A percentile compares a stretch with the other conserved stretches of the same genome.
Conservation (phyloP, 2,797 vertebrate genomes). For the Calcarius lapponicus region DNA sequence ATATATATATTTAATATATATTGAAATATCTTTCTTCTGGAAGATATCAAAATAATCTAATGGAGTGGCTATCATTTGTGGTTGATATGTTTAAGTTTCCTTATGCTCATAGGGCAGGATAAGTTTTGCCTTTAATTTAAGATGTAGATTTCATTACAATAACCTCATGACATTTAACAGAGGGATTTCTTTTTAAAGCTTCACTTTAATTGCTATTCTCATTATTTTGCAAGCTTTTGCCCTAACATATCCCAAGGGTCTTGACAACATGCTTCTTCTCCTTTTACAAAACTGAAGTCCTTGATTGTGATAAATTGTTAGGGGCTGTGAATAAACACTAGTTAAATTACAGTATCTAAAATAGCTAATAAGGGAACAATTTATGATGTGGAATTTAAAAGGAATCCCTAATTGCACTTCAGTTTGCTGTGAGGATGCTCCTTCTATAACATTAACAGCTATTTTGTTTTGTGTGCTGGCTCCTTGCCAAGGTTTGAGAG, state of each 20-base stretch:
- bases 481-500: constrained; percentile 92
- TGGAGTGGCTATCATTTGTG: not conserved
- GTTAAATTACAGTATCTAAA: constrained; percentile 91
- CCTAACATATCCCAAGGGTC: constrained; percentile 80
- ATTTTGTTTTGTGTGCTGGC: constrained; percentile 89
- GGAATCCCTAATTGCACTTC: constrained; percentile 96
- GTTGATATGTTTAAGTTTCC: constrained; percentile 54
- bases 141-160: constrained; percentile 79
- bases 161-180: constrained; percentile 78
- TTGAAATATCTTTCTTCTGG: constrained; percentile 49
- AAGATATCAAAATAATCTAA: constrained; percentile 42
- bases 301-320: constrained; percentile 92
- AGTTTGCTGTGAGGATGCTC: constrained; percentile 91
- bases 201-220: constrained; percentile 82
- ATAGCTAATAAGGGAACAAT: constrained; percentile 95
- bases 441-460: constrained; percentile 86
- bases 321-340: constrained; percentile 95
- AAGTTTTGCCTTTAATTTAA: constrained; percentile 79
- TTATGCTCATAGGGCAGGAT: constrained; percentile 55
- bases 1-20: too few relatives aligned
- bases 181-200: constrained; percentile 79
- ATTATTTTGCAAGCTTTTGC: constrained; percentile 84
- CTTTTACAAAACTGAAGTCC: constrained; percentile 78
- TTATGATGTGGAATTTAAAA: constrained; percentile 98
- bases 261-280: constrained; percentile 77